Conservation (phyloP, 2,888 invertebrate species). For the Pseudococcus viburni region DNA sequence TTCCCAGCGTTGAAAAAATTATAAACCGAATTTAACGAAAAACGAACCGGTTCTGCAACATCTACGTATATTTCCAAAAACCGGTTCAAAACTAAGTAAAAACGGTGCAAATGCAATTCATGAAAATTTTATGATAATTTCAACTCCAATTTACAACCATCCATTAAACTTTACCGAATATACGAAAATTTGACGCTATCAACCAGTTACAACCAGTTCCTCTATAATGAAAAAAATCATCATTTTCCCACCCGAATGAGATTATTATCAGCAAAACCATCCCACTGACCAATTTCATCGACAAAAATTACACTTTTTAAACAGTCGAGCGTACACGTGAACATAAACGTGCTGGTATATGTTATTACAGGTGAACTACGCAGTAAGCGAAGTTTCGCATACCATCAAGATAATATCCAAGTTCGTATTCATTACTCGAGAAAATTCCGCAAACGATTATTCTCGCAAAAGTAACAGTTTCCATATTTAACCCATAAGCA, state of each 20-base stretch:
- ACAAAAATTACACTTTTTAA: not conserved
- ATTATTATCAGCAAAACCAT: not conserved
- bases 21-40: too few relatives aligned
- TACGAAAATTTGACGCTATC: not conserved
- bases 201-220: constrained; percentile 23
- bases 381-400: constrained; percentile 13
- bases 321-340: not conserved
- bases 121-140: too few relatives aligned
- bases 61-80: too few relatives aligned
- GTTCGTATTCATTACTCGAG: not conserved
- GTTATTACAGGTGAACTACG: constrained; percentile 5
- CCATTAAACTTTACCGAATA: not conserved
- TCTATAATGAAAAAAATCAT: not conserved
- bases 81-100: too few relatives aligned
- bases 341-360: not conserved
- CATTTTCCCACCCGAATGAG: not conserved
- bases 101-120: too few relatives aligned
- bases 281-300: not conserved
- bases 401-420: constrained; percentile 25
- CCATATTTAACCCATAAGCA: not conserved
- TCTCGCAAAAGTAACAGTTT: not conserved
- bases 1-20: too few relatives aligned
- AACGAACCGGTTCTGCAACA: too few relatives aligned
- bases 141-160: too few relatives aligned
- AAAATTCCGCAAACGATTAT: not conserved